Evolutionary conservation across 2,888 invertebrate species (phyloP), one percentile per base, ranked within the genome.

Genomic region (Andrena camellia): DNA sequence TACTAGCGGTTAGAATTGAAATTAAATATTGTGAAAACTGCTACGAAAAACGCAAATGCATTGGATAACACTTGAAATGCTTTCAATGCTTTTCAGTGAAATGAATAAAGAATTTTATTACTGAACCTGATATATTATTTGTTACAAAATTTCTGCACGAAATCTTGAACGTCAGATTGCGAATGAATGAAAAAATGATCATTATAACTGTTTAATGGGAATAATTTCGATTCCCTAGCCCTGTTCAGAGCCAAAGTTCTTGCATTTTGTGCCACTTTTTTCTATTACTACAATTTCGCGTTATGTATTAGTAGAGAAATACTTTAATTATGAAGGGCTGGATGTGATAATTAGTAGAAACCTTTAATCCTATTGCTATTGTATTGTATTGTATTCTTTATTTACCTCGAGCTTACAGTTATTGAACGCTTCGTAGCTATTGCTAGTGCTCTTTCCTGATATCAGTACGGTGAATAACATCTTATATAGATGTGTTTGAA

Each of bases 401-500:
- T 20, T 52, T 23, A 52, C 20, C 6, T 17, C 52, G 20, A 52
- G 20, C 7, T 52, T n/a, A 7, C 52, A 20, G 20, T 50, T 13
- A 50, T 50, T n/a, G 5, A n/a, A 50, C 42, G 13, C 13, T 50
- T 50, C 2, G 5, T 50, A 17, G n/a, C 17, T n/a, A 50, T 50
- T 54, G n/a, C 54, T 54, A 57, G 31, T 26, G 42, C 4, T 67
- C 20, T 35, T 42, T 6, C 64, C 42, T 20, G 7, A 1, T n/a
- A 1, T 10, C 6, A 23, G 23, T 26, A 23, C 33, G 17, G 48
- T 70, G 48, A 26, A 63, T 50, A 54, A 6, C 23, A 8, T n/a
- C 54, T 60, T 69, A 74, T 35, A 48, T 78, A 35, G 63, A 35
- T 35, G 17, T 73, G 23, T 66, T 66, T 52, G 17, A 52, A 66